Base-by-base conservation (phyloP, 2,888 invertebrate genomes). In the Hyposoter dolosus region DNA sequence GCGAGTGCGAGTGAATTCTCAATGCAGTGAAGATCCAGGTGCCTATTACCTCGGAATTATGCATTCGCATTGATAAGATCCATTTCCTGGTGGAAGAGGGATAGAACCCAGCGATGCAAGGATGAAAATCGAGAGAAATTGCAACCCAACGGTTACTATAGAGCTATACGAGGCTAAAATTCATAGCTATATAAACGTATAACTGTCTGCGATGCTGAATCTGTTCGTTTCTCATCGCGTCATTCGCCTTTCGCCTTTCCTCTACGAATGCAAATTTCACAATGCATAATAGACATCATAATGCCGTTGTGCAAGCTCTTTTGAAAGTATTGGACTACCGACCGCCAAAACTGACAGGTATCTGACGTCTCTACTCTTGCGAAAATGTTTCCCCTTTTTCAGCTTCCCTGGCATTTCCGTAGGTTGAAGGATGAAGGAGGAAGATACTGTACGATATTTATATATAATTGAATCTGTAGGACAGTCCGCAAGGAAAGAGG, bases 61-160 rank as follows among this genome's bases (percentile, higher is more conserved):
- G 90, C 90, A 91, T 90, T 90, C 88, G 80, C 88, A 86, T 76
- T 87, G 92, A 90, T 91, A 91, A 90, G 90, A 89, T 90, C 87
- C 89, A 90, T 90, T 81, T 86, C 80, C 83, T 66, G 50, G 53
- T 68, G 56, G 72, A 77, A 80, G 76, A 43, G 77, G 56, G 75
- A 81, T 66, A 50, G 81, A 77, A 74, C 53, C n/a, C 71, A 68
- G 28, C 74, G 83, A 74, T 74, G 80, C 83, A 50, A 78, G 69
- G 47, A 69, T 65, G 53, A 83, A 71, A 43, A 68, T 78, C 84
- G 84, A 83, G 88, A 71, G 90, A 90, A 89, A 91, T 91, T 89
- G 88, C 89, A 88, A 63, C 85, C 86, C 87, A 35, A 53, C 12
- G 56, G 32, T 43, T 74, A 66, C 23, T 66, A 65, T 40, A 53